A percentile compares a stretch with the other conserved stretches of the same genome.
These are phyloP conservation scores for Ecdyonurus torrentis DNA, from an alignment of 2,888 invertebrate genomes.

Conservation along the genomic window DNA sequence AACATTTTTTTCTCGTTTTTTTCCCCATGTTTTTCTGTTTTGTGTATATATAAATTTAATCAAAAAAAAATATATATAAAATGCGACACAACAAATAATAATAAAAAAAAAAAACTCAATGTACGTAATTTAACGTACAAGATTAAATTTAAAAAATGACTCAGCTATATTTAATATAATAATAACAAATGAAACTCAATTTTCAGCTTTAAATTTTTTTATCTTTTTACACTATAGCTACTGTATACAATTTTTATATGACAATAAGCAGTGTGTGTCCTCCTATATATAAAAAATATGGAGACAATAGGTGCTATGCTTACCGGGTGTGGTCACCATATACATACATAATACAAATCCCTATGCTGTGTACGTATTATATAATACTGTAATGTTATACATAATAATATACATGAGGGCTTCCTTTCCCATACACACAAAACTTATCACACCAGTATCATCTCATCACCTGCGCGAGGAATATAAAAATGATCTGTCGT, in stretches of 20 bases:
- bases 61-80: no score
- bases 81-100: not conserved
- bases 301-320: not conserved
- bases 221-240: no score
- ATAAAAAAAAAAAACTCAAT: no score
- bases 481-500: no score
- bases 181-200: not conserved
- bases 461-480: no score
- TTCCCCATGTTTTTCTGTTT: not conserved
- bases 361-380: no score
- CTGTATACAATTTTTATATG: no score
- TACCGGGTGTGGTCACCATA: not conserved
- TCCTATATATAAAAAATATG: not conserved
- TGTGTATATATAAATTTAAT: not conserved
- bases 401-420: no score
- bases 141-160: not conserved
- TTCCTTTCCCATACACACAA: not conserved
- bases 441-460: no score
- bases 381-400: no score
- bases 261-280: not conserved
- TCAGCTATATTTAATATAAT: not conserved
- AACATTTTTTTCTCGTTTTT: not conserved
- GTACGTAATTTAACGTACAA: no score
- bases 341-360: not conserved
- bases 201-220: not conserved